Evolutionary conservation across 1,140 invertebrate genomes (phyloP), one percentile per base, ranked within the genome.

Genomic region (Hyposmocoma kahamanoa): DNA sequence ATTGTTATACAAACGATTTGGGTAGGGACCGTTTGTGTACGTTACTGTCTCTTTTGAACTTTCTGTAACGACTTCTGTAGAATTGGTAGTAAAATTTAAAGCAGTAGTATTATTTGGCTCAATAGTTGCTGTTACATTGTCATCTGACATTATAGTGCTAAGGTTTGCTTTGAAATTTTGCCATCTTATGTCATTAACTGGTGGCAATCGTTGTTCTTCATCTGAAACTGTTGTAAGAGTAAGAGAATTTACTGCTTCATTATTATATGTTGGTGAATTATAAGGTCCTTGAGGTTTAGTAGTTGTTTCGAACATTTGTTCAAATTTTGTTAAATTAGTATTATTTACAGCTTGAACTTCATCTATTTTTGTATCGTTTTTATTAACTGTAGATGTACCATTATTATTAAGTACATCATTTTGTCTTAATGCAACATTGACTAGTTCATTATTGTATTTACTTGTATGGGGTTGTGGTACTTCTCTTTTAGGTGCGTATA

Each of bases 211-310:
- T 28, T 41, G 26, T 1, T 17, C n/a, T n/a, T 21, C 13, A 9
- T 65, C 60, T 11, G 47, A 41, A 18, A 41, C 4, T 17, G 39
- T 59, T 48, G 67, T 77, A 6, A 77, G 42, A 52, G 56, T 54
- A 30, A 70, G 42, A 42, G 52, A 50, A 36, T 63, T 53, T 32
- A 69, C 44, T 10, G 34, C 20, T 45, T 64, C 45, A 49, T 74
- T 69, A 30, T 67, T 50, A 56, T 76, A 73, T 6, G 45, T 21
- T 13, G 75, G 41, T 6, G 44, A 64, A 26, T 67, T 57, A 55
- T 76, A 76, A 17, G 48, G 38, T 13, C 60, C 59, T n/a, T 36
- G 15, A 22, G 19, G 9, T 21, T 39, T 42, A 15, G 49, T 55
- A 30, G 53, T 47, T 13, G 48, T 48, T 6, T 47, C 32, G 46